phyloP scores from a whole-genome alignment of 2,113 vertebrate genomes.

The Xenopus laevis region DNA sequence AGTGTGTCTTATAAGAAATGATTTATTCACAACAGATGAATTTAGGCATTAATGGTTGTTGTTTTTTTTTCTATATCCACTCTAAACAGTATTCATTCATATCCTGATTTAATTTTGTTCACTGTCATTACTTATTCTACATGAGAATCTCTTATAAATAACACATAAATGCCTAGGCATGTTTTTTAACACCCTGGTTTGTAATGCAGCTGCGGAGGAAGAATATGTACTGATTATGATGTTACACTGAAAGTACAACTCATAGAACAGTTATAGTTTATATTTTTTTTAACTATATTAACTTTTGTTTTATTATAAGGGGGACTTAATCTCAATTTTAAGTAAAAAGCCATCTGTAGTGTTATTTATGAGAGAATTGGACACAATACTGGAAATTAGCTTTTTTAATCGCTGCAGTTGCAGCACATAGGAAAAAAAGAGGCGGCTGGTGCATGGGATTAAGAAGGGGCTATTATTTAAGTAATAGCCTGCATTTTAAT shows the following conservation, averaged over 20 bases:
- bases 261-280: conserved; percentile 26
- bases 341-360: too few relatives aligned
- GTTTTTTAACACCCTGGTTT: conserved; percentile 59
- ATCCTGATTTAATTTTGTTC: conserved; percentile 69
- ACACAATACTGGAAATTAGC: too few relatives aligned
- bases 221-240: conserved; percentile 46
- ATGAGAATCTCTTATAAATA: conserved; percentile 65
- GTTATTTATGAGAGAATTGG: too few relatives aligned
- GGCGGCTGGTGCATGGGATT: too few relatives aligned
- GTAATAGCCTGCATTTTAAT: too few relatives aligned
- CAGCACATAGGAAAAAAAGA: too few relatives aligned
- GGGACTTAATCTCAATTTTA: too few relatives aligned
- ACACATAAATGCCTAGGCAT: conserved; percentile 42
- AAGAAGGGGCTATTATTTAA: too few relatives aligned
- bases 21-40: conserved; percentile 52
- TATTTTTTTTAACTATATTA: not conserved
- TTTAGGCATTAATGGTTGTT: conserved; percentile 57
- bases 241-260: conserved; percentile 65
- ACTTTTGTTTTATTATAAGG: not conserved
- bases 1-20: conserved; percentile 62
- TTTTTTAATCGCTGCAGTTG: too few relatives aligned
- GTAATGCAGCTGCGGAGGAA: too few relatives aligned
- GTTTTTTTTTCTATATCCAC: conserved; percentile 55
- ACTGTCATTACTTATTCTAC: conserved; percentile 56
- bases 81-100: conserved; percentile 63